Conservation (phyloP, 2,797 vertebrate species). For the Dicrostonyx torquatus region DNA sequence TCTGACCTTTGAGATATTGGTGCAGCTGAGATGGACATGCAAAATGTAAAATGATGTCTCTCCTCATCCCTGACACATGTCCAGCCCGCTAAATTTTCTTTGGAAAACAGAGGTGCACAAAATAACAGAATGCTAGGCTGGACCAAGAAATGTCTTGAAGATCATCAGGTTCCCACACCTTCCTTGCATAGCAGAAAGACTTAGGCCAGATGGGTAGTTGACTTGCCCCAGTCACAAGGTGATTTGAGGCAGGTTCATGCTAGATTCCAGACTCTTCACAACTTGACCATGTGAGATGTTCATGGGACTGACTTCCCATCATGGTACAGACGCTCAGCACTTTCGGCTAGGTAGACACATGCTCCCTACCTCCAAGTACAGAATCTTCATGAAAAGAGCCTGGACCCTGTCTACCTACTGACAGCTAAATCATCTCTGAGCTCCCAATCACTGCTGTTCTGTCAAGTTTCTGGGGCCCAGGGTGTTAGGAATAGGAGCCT, state of each 20-base stretch:
- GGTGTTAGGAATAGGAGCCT: too few relatives aligned
- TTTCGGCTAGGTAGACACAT: background rate
- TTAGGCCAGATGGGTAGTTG: background rate
- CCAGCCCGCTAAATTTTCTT: background rate
- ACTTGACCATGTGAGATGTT: background rate
- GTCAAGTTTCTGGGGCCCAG: background rate
- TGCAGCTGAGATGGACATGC: background rate
- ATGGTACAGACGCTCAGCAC: rapidly evolving
- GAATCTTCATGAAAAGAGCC: background rate
- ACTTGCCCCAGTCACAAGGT: background rate
- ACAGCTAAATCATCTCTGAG: background rate
- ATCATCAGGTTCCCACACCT: background rate
- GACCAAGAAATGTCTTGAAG: background rate
- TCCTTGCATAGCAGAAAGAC: background rate
- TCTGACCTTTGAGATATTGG: constrained; percentile 25
- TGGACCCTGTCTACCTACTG: too few relatives aligned
- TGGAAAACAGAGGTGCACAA: background rate
- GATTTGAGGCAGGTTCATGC: background rate
- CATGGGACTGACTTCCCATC: background rate
- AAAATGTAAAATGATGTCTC: background rate
- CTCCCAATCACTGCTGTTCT: background rate
- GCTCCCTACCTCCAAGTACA: background rate
- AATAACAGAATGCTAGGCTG: background rate
- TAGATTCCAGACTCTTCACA: background rate
- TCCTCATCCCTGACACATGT: background rate